These are phyloP conservation scores for Drosophila takahashii DNA, from an alignment of 1,140 invertebrate species.

Conservation along the genomic window DNA sequence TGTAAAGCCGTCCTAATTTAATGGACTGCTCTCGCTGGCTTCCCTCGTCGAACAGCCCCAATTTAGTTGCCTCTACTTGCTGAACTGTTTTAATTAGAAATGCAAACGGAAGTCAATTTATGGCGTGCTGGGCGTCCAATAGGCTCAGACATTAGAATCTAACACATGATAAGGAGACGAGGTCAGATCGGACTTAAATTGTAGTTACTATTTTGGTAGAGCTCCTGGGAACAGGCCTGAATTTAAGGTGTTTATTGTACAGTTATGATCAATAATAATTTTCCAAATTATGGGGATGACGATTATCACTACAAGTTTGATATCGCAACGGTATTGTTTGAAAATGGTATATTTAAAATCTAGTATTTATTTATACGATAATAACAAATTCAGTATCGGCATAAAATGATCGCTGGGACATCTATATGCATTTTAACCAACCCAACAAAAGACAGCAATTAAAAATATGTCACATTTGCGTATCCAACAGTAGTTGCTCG, in stretches of 20 bases:
- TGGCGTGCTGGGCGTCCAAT: constrained; percentile 49
- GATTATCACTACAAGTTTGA: too few species aligned
- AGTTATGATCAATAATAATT: too few species aligned
- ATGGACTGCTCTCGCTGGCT: constrained; percentile 16
- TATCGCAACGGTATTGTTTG: too few species aligned
- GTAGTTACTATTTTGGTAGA: neutral
- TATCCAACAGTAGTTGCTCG: constrained; percentile 17
- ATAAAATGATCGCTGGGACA: neutral
- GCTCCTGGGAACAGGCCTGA: too few species aligned
- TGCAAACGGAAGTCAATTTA: constrained; percentile 64
- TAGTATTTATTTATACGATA: too few species aligned
- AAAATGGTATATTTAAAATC: too few species aligned
- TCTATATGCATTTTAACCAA: neutral
- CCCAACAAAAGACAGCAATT: neutral
- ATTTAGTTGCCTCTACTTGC: constrained; percentile 29
- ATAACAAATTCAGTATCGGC: too few species aligned
- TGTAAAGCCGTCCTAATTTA: constrained; percentile 10
- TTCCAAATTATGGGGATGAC: too few species aligned
- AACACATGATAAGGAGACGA: constrained; percentile 12
- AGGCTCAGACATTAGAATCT: constrained; percentile 2
- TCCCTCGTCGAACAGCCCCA: constrained; percentile 1
- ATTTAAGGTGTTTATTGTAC: neutral
- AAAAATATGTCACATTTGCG: constrained; percentile 8
- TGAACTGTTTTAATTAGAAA: constrained; percentile 67
- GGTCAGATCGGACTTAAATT: constrained; percentile 11